These are phyloP conservation scores for Eulemur albifrons DNA, from an alignment of 2,797 vertebrate genomes.

Conservation along the genomic window DNA sequence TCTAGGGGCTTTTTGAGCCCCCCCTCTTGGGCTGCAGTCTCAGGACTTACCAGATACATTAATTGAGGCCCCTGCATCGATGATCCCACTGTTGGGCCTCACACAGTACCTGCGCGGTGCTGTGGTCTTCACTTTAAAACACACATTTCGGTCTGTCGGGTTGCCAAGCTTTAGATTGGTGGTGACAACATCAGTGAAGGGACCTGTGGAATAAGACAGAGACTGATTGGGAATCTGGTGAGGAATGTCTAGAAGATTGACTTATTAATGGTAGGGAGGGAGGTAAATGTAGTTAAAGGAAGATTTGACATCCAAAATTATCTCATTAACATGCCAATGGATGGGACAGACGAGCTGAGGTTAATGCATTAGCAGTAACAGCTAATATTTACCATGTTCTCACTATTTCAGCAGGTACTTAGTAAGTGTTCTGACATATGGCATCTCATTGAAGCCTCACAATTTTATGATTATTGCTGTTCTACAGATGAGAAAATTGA, in stretches of 20 bases:
- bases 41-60: conserved; percentile 92
- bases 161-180: conserved; percentile 95
- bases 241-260: neutral
- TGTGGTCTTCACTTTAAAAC: conserved; percentile 98
- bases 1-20: neutral
- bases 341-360: neutral
- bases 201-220: conserved; percentile 86
- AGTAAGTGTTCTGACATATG: neutral
- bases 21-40: neutral
- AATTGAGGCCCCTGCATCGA: conserved; percentile 92
- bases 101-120: conserved; percentile 97
- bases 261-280: neutral
- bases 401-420: neutral
- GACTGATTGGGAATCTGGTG: neutral
- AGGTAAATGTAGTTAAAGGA: fast-evolving
- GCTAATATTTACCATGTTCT: neutral
- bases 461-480: neutral
- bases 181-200: conserved; percentile 96
- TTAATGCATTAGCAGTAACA: fast-evolving
- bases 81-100: conserved; percentile 96
- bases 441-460: neutral
- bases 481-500: neutral
- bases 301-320: too few species aligned
- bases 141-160: conserved; percentile 95
- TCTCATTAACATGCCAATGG: neutral